Evolutionary conservation across 2,113 vertebrate species (phyloP).

Genomic region (Nycticryphes semicollaris): DNA sequence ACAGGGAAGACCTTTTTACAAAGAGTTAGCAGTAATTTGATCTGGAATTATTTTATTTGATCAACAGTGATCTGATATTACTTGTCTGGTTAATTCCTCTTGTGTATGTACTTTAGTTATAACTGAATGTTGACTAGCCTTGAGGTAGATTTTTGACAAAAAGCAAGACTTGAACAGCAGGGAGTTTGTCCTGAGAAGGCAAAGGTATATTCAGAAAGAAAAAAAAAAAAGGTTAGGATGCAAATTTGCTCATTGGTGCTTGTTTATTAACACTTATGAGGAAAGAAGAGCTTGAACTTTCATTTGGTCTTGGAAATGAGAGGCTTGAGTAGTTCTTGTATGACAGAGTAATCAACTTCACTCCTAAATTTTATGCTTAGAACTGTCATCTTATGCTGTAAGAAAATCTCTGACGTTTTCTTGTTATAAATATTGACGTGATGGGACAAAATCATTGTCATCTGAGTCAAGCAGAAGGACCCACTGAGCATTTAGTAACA

Average conservation of each 20-base stretch:
- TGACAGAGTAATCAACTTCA: not conserved
- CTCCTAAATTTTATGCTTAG: not conserved
- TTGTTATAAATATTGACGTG: not conserved
- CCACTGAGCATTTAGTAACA: not conserved
- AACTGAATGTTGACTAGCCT: not conserved
- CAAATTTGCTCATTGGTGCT: not conserved
- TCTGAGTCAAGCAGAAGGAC: not conserved
- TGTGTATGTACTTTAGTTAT: not conserved
- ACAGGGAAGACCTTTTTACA: not conserved
- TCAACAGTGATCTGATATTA: not conserved
- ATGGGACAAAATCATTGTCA: not conserved
- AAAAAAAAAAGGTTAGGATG: not conserved
- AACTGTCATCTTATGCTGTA: not conserved
- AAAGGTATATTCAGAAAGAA: not conserved
- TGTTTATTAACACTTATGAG: not conserved
- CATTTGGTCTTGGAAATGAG: not conserved
- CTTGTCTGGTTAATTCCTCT: not conserved
- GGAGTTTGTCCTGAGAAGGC: not conserved
- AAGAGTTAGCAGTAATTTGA: not conserved
- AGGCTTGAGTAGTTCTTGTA: not conserved
- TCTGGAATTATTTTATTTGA: not conserved
- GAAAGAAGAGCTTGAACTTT: not conserved
- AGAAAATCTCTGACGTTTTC: not conserved
- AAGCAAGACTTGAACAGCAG: not conserved
- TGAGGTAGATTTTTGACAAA: not conserved